Percentiles rank a stretch among this genome's conserved stretches.
Conservation (phyloP, 2,888 invertebrate species). For the Leucania comma region DNA sequence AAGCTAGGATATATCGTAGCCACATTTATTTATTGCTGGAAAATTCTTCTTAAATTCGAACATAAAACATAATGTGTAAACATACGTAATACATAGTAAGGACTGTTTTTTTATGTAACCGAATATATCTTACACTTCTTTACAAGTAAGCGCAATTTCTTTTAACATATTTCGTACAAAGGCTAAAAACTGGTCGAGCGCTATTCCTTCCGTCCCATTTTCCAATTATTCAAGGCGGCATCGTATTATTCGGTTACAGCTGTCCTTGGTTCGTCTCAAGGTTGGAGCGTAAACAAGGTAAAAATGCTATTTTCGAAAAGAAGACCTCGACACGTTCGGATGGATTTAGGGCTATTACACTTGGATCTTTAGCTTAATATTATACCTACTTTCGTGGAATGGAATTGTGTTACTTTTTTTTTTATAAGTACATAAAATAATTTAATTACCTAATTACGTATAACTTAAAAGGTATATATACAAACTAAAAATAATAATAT, state of each 20-base stretch:
- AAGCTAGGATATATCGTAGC: too few relatives aligned
- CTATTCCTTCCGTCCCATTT: slow-evolving; percentile 49
- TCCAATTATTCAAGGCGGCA: slow-evolving; percentile 50
- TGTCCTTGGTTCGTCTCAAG: slow-evolving; percentile 43
- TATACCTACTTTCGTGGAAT: neutral
- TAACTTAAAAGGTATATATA: too few relatives aligned
- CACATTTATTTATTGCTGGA: too few relatives aligned
- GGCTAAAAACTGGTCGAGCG: slow-evolving; percentile 18
- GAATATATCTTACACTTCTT: slow-evolving; percentile 7
- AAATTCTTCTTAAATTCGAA: too few relatives aligned
- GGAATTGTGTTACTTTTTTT: neutral
- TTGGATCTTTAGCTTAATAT: neutral
- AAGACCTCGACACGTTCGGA: slow-evolving; percentile 4
- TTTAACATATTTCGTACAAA: slow-evolving; percentile 34
- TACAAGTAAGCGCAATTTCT: slow-evolving; percentile 15
- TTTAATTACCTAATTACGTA: too few relatives aligned
- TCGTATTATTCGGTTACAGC: slow-evolving; percentile 49
- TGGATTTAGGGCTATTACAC: neutral
- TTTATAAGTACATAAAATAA: too few relatives aligned
- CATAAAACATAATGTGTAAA: too few relatives aligned
- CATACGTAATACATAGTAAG: too few relatives aligned
- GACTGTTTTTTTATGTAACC: neutral
- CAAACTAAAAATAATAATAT: too few relatives aligned
- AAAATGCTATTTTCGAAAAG: slow-evolving; percentile 26
- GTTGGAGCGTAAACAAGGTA: slow-evolving; percentile 34